These are phyloP conservation scores for Hemiscyllium ocellatum DNA, from an alignment of 2,113 vertebrate genomes.

Conservation along the genomic window DNA sequence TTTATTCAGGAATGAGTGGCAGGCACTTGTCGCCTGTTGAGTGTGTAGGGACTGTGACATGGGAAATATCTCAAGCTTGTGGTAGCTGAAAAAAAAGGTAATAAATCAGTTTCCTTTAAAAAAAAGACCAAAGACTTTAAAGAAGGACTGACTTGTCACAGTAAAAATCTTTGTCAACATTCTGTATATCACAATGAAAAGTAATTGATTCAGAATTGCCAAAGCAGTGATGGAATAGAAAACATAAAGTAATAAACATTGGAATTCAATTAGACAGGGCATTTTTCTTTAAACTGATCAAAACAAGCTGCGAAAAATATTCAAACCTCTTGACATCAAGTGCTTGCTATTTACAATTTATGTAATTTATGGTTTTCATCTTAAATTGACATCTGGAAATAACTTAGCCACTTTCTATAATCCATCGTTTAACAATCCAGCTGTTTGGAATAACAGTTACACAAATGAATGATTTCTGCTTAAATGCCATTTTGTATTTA, in stretches of 20 bases:
- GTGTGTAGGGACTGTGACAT: not conserved
- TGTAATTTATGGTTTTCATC: not conserved
- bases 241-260: not conserved
- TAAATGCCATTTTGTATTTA: not conserved
- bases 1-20: not conserved
- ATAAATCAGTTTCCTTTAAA: not conserved
- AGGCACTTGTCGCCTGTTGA: not conserved
- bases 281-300: not conserved
- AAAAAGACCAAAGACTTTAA: not conserved
- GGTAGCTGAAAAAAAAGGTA: not conserved
- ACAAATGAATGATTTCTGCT: not conserved
- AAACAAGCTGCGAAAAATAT: constrained; percentile 22
- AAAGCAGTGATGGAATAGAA: not conserved
- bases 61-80: not conserved
- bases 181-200: not conserved
- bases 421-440: not conserved
- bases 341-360: not conserved
- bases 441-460: not conserved
- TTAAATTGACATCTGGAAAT: constrained; percentile 14
- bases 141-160: not conserved
- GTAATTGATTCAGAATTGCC: not conserved
- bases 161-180: not conserved
- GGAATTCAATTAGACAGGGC: not conserved
- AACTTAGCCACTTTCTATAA: not conserved
- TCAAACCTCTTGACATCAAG: not conserved